phyloP scores from a whole-genome alignment of 2,888 invertebrate species.

The Apodemia duryi region DNA sequence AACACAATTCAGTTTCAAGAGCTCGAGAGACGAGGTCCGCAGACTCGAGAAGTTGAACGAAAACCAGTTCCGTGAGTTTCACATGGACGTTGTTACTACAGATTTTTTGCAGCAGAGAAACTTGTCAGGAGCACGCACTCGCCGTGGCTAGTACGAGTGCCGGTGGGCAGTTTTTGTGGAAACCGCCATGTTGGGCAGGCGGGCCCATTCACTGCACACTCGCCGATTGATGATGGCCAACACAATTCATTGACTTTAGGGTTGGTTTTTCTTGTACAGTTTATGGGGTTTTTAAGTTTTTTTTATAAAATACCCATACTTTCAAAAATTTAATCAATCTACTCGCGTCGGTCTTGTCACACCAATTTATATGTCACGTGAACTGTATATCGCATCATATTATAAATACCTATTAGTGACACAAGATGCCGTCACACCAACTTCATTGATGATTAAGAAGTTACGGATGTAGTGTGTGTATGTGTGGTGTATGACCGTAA shows the following conservation, averaged over 20 bases:
- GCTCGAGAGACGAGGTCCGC: neutral
- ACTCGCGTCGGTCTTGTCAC: no score
- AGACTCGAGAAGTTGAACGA: neutral
- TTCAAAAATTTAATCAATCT: no score
- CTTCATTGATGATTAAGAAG: no score
- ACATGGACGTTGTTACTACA: slow-evolving; percentile 28
- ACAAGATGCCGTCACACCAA: no score
- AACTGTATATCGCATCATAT: no score
- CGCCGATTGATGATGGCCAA: slow-evolving; percentile 59
- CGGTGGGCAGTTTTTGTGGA: slow-evolving; percentile 43
- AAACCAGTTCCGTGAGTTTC: slow-evolving; percentile 24
- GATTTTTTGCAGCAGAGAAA: slow-evolving; percentile 26
- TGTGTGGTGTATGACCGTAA: no score
- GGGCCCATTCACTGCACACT: slow-evolving; percentile 63
- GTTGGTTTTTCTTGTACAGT: slow-evolving; percentile 30
- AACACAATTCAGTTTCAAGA: neutral
- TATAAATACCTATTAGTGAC: no score
- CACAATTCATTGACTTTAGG: slow-evolving; percentile 44
- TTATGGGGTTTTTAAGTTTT: no score
- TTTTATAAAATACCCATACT: no score
- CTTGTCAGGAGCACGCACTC: slow-evolving; percentile 35
- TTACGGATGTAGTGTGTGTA: no score
- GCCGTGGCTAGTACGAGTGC: slow-evolving; percentile 51
- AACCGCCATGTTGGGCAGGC: slow-evolving; percentile 44
- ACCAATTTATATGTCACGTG: no score